A percentile compares a stretch with the other conserved stretches of the same genome.
These are phyloP conservation scores for Harpalus rubripes DNA, from an alignment of 2,888 invertebrate genomes.

Conservation along the genomic window DNA sequence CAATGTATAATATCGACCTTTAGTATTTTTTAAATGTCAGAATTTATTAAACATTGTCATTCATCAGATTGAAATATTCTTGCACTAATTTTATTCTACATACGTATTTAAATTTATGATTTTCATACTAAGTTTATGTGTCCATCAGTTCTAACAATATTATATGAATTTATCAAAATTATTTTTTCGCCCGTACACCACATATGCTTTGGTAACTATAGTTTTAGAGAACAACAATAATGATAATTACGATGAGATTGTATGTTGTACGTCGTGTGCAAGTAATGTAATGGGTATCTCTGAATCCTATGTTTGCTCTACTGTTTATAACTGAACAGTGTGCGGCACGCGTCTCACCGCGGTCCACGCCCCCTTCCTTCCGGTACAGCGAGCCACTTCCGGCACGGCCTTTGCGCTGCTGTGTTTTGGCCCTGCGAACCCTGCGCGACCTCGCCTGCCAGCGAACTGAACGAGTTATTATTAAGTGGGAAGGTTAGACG, in stretches of 20 bases:
- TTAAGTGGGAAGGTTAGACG: constrained; percentile 61
- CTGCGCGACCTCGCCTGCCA: constrained; percentile 42
- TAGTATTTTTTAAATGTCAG: too few relatives aligned
- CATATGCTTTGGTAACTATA: too few relatives aligned
- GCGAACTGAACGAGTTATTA: constrained; percentile 62
- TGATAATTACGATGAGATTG: background rate
- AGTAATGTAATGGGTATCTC: background rate
- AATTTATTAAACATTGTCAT: too few relatives aligned
- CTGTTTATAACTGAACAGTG: background rate
- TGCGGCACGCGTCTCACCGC: constrained; percentile 30
- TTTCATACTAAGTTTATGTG: too few relatives aligned
- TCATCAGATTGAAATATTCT: too few relatives aligned
- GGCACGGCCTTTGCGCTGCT: constrained; percentile 68
- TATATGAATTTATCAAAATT: too few relatives aligned
- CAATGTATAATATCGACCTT: too few relatives aligned
- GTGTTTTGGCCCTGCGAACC: constrained; percentile 25
- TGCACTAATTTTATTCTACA: too few relatives aligned
- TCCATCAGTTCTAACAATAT: too few relatives aligned
- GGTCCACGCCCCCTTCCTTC: constrained; percentile 72
- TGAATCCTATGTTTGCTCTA: constrained; percentile 1
- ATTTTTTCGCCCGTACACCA: too few relatives aligned
- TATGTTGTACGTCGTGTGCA: background rate
- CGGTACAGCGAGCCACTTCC: constrained; percentile 75
- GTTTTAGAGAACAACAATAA: too few relatives aligned
- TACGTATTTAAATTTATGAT: too few relatives aligned